A percentile compares a stretch with the other conserved stretches of the same genome.
Conservation (phyloP, 2,888 invertebrate species). For the Cataglyphis rosenhaueri region DNA sequence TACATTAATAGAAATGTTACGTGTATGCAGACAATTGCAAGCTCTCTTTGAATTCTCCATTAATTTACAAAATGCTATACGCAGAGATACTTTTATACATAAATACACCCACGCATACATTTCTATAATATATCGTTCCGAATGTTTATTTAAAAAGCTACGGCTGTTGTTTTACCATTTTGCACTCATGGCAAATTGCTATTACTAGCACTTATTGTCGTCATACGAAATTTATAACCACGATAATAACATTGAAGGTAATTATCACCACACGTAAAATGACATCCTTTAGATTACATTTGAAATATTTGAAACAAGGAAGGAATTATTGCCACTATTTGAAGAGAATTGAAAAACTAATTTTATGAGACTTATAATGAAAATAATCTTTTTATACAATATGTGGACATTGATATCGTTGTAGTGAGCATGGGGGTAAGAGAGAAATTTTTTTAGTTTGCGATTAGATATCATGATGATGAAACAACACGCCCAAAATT, state of each 20-base stretch:
- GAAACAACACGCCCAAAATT: neutral
- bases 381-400: neutral
- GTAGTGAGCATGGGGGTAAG: neutral
- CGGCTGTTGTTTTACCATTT: neutral
- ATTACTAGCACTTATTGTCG: conserved; percentile 1
- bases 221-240: neutral
- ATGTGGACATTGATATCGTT: neutral
- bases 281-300: neutral
- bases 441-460: neutral
- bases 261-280: conserved; percentile 10
- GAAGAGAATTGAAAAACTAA: neutral
- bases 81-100: neutral
- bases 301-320: neutral
- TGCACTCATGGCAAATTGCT: neutral
- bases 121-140: conserved; percentile 3
- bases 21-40: neutral
- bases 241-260: conserved; percentile 17
- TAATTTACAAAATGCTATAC: conserved; percentile 21
- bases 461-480: neutral
- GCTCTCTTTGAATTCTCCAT: neutral
- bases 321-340: neutral
- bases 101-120: neutral
- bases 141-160: conserved; percentile 1
- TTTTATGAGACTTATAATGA: neutral
- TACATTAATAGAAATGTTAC: neutral